phyloP scores from a whole-genome alignment of 1,140 invertebrate species.

The Tetranychus urticae region DNA sequence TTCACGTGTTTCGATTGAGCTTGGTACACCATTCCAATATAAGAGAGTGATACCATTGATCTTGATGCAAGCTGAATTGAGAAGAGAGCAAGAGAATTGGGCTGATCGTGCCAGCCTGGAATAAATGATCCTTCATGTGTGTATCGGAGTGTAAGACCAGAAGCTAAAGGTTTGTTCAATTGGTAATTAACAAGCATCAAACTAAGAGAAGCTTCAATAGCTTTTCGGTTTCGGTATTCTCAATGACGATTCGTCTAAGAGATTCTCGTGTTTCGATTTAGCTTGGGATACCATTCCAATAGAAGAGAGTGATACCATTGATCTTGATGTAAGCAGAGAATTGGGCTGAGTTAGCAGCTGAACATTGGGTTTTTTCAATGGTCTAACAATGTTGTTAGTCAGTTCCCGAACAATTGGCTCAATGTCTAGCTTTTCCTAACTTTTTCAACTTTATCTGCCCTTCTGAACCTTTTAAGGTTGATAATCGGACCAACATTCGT shows the following conservation, averaged over 20 bases:
- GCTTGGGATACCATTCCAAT: background rate
- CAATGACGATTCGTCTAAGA: too few relatives aligned
- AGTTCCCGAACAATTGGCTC: background rate
- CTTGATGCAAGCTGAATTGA: background rate
- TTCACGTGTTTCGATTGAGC: background rate
- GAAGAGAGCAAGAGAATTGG: too few relatives aligned
- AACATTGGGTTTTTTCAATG: background rate
- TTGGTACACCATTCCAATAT: background rate
- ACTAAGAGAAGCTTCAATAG: too few relatives aligned
- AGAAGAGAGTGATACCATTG: background rate
- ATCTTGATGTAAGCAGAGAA: background rate
- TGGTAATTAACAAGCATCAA: too few relatives aligned
- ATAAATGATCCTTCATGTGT: background rate
- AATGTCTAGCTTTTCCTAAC: background rate
- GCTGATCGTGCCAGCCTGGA: too few relatives aligned
- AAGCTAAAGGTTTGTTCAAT: too few relatives aligned
- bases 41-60: background rate
- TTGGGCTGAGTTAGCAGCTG: background rate
- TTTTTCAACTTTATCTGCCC: background rate
- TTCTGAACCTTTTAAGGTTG: too few relatives aligned
- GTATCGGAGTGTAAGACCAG: background rate
- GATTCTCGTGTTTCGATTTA: too few relatives aligned
- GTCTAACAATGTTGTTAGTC: background rate
- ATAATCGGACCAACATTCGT: too few relatives aligned
- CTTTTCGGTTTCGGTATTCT: too few relatives aligned